These are phyloP conservation scores for Sphaerodactylus townsendi DNA, from an alignment of 2,113 vertebrate species.

Conservation along the genomic window DNA sequence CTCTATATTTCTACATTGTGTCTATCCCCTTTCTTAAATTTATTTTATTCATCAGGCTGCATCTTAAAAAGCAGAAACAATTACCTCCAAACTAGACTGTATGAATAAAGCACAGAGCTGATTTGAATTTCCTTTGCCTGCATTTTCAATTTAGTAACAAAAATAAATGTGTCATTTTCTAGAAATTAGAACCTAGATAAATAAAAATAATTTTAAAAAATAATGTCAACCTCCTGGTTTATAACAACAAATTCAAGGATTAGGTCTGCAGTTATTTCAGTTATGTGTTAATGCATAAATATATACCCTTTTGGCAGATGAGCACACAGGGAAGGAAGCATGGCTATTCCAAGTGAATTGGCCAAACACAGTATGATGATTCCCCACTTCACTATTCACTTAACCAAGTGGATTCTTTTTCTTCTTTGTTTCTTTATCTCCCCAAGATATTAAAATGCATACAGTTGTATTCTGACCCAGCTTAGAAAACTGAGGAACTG, in stretches of 20 bases:
- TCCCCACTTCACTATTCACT: no score
- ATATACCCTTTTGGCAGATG: no score
- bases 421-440: no score
- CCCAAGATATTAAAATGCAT: no score
- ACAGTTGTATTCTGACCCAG: no score
- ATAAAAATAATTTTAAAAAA: conserved; percentile 55
- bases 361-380: no score
- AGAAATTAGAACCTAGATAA: conserved; percentile 65
- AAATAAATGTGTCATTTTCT: conserved; percentile 64
- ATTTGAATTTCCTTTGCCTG: conserved; percentile 59
- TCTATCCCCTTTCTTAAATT: conserved; percentile 63
- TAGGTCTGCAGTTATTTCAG: conserved; percentile 9
- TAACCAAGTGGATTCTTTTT: no score
- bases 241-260: conserved; percentile 55
- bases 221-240: conserved; percentile 62
- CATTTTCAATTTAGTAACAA: conserved; percentile 61
- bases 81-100: conserved; percentile 62
- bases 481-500: no score
- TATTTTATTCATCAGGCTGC: conserved; percentile 70
- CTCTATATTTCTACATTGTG: conserved; percentile 66
- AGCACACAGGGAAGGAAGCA: no score
- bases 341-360: no score
- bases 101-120: conserved; percentile 55
- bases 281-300: no score
- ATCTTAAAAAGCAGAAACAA: conserved; percentile 65